Evolutionary conservation across 2,797 vertebrate genomes (phyloP), one percentile per base, ranked within the genome.

Genomic region (Notolepis coatsorum): DNA sequence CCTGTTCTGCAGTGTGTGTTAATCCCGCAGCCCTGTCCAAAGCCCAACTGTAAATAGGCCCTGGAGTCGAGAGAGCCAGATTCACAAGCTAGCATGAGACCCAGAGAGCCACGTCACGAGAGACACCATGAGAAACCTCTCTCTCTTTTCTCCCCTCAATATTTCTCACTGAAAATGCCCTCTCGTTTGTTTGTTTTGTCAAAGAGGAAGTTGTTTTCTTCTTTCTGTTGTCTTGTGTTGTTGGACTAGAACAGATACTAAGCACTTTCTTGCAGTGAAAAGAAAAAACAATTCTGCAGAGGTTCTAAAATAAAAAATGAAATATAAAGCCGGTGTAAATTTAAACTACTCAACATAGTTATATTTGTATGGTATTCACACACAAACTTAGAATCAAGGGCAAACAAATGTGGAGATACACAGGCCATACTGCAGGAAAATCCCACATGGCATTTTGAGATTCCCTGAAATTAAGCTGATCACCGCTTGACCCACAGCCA

Each of bases 11-110:
- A 56, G 76, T 62, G 73, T 79, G 83, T 77, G 82, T 80, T 91
- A 90, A 91, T 89, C 80, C 87, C 82, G 68, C 77, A 64, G 75
- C 66, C 80, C 84, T 69, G 77, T 69, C 45, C 78, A 72, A 73
- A 84, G 81, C 80, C 79, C 81, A 81, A 89, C 82, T 89, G 84
- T 84, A 87, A 90, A 91, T 86, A 87, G 77, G n/a, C 83, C 73
- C 65, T 56, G 68, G 70, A 67, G 77, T 78, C 68, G 67, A 12
- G 59, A 37, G 79, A 54, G 71, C 72, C 85, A 76, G 71, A 53
- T 75, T 60, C 59, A 23, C 43, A 56, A 73, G 76, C 31, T 57
- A n/a, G 46, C 65, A 71, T 59, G 43, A 67, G 62, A 58, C 45
- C 68, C 57, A 67, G 51, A 67, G 51, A 15, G 79, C 68, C 82